Evolutionary conservation across 2,797 vertebrate species (phyloP).

Genomic region (Pseudochirops corinnae): DNA sequence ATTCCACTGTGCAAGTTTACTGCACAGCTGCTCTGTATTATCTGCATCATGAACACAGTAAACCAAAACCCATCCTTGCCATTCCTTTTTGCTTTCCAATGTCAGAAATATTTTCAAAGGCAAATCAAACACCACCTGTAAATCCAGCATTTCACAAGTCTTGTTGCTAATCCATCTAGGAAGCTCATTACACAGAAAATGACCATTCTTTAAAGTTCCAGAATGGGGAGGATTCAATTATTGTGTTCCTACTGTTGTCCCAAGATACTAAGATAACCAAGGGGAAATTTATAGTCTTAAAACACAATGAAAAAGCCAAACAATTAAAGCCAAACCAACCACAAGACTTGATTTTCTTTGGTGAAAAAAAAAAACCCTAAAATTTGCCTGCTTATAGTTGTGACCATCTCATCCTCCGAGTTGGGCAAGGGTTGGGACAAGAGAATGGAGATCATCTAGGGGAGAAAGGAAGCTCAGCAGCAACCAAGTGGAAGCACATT

Average conservation of each 20-base stretch:
- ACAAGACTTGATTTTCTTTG: slow-evolving; percentile 38
- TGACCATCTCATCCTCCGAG: slow-evolving; percentile 17
- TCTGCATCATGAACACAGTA: slow-evolving; percentile 56
- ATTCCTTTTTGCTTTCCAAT: slow-evolving; percentile 73
- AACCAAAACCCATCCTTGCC: slow-evolving; percentile 76
- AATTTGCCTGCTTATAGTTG: slow-evolving; percentile 1
- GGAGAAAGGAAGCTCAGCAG: slow-evolving; percentile 42
- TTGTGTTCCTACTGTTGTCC: background rate
- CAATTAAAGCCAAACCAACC: background rate
- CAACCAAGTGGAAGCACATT: slow-evolving; percentile 25
- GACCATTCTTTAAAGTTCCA: background rate
- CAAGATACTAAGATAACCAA: background rate
- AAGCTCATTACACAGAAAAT: slow-evolving; percentile 59
- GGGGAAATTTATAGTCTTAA: background rate
- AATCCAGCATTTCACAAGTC: slow-evolving; percentile 86
- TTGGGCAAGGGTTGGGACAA: background rate
- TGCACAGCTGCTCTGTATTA: slow-evolving; percentile 28
- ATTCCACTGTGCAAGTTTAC: slow-evolving; percentile 75
- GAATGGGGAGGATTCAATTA: background rate
- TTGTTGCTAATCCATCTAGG: slow-evolving; percentile 59
- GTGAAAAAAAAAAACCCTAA: background rate
- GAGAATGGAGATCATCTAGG: slow-evolving; percentile 16
- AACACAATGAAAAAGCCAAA: background rate
- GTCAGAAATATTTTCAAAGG: slow-evolving; percentile 74
- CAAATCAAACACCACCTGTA: slow-evolving; percentile 84